Base-by-base conservation (phyloP, 2,113 vertebrate species). In the Xyliphius kryptos region DNA sequence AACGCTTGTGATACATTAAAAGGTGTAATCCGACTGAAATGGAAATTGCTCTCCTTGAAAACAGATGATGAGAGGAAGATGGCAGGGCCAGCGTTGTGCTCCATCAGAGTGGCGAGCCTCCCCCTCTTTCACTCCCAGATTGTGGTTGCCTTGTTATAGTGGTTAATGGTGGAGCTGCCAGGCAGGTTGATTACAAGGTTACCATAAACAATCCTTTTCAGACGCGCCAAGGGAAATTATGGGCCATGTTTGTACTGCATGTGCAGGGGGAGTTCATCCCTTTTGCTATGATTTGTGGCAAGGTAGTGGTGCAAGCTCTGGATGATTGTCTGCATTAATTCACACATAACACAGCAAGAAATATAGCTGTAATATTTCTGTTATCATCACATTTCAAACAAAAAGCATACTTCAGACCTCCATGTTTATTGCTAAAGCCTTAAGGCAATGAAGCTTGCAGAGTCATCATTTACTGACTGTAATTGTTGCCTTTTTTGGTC, bases 1-100 rank as follows among this genome's bases (percentile, higher is more conserved):
- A 87, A 79, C 57, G 19, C 81, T 72, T 65, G 74, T 80, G 77
- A 77, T 82, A 83, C 81, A 84, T 88, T 87, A 87, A 88, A 89
- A 88, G 83, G 86, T 88, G 73, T 82, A 87, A 88, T 89, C 83
- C 83, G 83, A 84, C 82, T 88, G 88, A 90, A 89, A 91, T 91
- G 86, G 82, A 89, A 90, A 91, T 89, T 80, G 72, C 79, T 68
- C 72, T 84, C 86, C 84, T 89, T 87, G 81, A 89, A 89, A 87
- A 89, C 82, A 87, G 89, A 89, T 87, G 87, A 84, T 80, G 69
- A 81, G 69, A 85, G 78, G 78, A 82, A 85, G 83, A 86, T 86
- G 81, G 66, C 62, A 64, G 58, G 65, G 69, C 84, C 83, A 82
- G 83, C 75, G 75, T 77, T 71, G 62, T 64, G 38, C 65, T 74